These are phyloP conservation scores for Phrynocephalus versicolor DNA, from an alignment of 2,113 vertebrate genomes.

Conservation along the genomic window DNA sequence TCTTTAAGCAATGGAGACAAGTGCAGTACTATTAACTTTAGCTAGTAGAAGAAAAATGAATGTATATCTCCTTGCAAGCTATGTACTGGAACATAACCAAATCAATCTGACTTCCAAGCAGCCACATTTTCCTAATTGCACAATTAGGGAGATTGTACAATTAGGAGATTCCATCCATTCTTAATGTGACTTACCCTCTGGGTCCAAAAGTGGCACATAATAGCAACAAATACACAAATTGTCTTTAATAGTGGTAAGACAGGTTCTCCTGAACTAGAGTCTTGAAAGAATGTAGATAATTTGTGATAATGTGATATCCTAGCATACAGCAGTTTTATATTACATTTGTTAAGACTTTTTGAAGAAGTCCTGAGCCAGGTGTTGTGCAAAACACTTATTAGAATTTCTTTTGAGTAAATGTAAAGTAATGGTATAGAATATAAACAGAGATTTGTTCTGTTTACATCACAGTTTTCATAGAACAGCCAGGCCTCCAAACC, in stretches of 20 bases:
- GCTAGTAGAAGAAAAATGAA: not conserved
- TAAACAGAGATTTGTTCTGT: conserved; percentile 30
- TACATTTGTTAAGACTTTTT: conserved; percentile 35
- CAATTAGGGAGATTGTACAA: too few species aligned
- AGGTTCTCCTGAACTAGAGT: not conserved
- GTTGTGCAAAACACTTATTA: conserved; percentile 24
- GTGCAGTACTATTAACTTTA: not conserved
- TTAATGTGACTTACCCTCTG: not conserved
- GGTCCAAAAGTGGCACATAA: not conserved
- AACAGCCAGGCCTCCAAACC: conserved; percentile 3
- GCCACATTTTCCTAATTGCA: not conserved
- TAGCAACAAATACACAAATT: not conserved
- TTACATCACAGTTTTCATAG: conserved; percentile 49
- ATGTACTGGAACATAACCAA: not conserved
- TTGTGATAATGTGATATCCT: conserved; percentile 55
- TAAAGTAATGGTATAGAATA: conserved; percentile 42
- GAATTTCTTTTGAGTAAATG: conserved; percentile 25
- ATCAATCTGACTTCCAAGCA: not conserved
- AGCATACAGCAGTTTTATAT: conserved; percentile 42
- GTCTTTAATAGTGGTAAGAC: not conserved
- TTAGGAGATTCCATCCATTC: not conserved
- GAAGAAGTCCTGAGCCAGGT: conserved; percentile 16
- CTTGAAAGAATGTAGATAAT: not conserved
- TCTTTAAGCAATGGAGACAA: too few species aligned
- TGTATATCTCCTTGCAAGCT: not conserved